Conservation (phyloP, 23 tunicate species). For the Diplosoma virens region DNA sequence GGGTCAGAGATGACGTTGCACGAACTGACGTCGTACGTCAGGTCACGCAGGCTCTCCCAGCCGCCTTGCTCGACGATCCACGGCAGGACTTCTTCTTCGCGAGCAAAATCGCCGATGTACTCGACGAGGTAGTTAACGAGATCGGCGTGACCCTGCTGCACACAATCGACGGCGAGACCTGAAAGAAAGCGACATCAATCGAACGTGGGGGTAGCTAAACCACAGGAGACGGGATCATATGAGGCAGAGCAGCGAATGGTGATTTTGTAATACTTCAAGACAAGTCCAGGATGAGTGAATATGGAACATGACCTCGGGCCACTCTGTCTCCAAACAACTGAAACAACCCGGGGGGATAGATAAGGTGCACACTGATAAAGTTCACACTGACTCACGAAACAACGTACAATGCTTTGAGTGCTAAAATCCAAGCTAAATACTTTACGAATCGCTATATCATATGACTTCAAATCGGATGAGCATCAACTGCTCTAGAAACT, state of each 20-base stretch:
- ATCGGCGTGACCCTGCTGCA: conserved; percentile 84
- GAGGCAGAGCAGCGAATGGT: too few relatives aligned
- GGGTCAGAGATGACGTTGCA: conserved; percentile 16
- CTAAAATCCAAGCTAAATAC: too few relatives aligned
- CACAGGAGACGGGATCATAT: too few relatives aligned
- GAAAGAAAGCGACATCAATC: not conserved
- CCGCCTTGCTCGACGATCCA: conserved; percentile 80
- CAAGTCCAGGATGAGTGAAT: not conserved
- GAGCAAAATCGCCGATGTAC: conserved; percentile 62
- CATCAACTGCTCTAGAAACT: too few relatives aligned
- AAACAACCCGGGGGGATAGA: too few relatives aligned
- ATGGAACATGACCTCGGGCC: too few relatives aligned
- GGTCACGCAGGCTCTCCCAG: conserved; percentile 42
- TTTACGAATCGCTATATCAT: too few relatives aligned
- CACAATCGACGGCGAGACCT: conserved; percentile 78
- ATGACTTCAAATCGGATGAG: too few relatives aligned
- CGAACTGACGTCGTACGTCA: conserved; percentile 33
- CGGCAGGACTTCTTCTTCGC: conserved; percentile 54
- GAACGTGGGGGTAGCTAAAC: not conserved
- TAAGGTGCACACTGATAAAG: too few relatives aligned
- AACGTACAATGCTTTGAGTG: too few relatives aligned
- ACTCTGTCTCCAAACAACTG: too few relatives aligned
- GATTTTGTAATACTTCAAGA: not conserved
- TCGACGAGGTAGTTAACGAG: conserved; percentile 67
- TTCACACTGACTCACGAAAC: too few relatives aligned